Evolutionary conservation across 2,888 invertebrate species (phyloP).

Genomic region (Patella pellucida): DNA sequence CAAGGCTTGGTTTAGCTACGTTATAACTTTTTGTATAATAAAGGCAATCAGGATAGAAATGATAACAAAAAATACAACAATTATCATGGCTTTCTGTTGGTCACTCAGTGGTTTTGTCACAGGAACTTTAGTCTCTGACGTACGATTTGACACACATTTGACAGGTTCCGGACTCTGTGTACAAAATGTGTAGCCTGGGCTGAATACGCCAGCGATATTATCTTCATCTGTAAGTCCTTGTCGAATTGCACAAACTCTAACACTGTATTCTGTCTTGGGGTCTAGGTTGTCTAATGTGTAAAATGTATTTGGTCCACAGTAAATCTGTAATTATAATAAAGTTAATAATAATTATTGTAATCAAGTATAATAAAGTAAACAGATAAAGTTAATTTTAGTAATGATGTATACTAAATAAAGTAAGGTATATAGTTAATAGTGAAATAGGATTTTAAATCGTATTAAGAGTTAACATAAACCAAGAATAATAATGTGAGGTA

Average conservation of each 20-base stretch:
- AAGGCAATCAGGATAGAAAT: slow-evolving; percentile 78
- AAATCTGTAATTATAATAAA: slow-evolving; percentile 67
- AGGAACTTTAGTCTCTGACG: slow-evolving; percentile 38
- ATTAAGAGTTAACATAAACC: too few species aligned
- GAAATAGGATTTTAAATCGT: too few species aligned
- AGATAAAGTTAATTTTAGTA: neutral
- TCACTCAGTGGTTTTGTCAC: slow-evolving; percentile 72
- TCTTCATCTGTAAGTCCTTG: slow-evolving; percentile 73
- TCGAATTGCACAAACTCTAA: slow-evolving; percentile 85
- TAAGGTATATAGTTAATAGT: neutral
- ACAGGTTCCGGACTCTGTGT: slow-evolving; percentile 69
- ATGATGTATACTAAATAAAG: neutral
- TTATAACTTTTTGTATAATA: slow-evolving; percentile 73
- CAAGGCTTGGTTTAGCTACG: too few species aligned
- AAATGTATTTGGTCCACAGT: slow-evolving; percentile 71
- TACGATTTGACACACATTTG: slow-evolving; percentile 32
- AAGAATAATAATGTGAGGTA: too few species aligned
- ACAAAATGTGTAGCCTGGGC: slow-evolving; percentile 77
- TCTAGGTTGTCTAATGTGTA: slow-evolving; percentile 78
- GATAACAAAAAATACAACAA: slow-evolving; percentile 77
- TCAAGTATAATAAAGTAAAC: neutral
- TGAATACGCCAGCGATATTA: slow-evolving; percentile 81
- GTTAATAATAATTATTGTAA: neutral
- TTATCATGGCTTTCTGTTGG: slow-evolving; percentile 78
- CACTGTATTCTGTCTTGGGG: slow-evolving; percentile 81